phyloP scores from a whole-genome alignment of 1,140 invertebrate genomes.

The Ceratosolen solmsi region DNA sequence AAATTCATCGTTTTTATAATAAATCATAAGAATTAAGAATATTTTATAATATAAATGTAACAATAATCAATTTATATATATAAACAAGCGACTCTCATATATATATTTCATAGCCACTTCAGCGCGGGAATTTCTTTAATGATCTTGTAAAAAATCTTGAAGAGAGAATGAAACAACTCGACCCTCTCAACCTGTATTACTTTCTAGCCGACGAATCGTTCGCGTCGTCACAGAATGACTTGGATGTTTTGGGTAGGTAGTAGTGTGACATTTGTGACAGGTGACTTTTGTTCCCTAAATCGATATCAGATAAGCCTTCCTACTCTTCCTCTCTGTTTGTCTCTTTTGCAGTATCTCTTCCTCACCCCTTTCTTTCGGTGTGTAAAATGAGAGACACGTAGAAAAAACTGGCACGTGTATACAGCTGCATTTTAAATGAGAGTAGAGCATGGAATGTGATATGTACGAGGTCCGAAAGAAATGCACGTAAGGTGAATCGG shows the following conservation, averaged over 20 bases:
- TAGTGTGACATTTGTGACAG: slow-evolving; percentile 50
- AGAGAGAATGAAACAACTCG: slow-evolving; percentile 18
- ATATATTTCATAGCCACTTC: slow-evolving; percentile 6
- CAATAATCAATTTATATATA: slow-evolving; percentile 36
- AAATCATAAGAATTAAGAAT: too few relatives aligned
- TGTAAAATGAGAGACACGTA: slow-evolving; percentile 20
- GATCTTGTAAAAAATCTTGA: slow-evolving; percentile 44
- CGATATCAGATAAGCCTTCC: slow-evolving; percentile 40
- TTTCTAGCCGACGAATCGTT: slow-evolving; percentile 33
- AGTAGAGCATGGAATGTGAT: slow-evolving; percentile 26
- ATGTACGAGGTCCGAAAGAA: slow-evolving; percentile 23
- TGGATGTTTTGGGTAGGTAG: slow-evolving; percentile 19
- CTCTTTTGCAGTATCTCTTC: background rate
- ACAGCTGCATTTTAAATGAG: slow-evolving; percentile 36
- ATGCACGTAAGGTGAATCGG: slow-evolving; percentile 17
- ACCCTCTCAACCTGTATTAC: slow-evolving; percentile 2
- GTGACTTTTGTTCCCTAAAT: slow-evolving; percentile 46
- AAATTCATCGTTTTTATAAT: too few relatives aligned
- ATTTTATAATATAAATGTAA: background rate
- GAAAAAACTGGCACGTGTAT: slow-evolving; percentile 32
- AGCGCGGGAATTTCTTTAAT: slow-evolving; percentile 48
- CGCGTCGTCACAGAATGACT: slow-evolving; percentile 36
- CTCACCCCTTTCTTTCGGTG: background rate
- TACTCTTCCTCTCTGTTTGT: background rate
- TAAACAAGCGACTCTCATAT: too few relatives aligned